phyloP scores from a whole-genome alignment of 1,140 invertebrate species.

The Adoxophyes honmai region DNA sequence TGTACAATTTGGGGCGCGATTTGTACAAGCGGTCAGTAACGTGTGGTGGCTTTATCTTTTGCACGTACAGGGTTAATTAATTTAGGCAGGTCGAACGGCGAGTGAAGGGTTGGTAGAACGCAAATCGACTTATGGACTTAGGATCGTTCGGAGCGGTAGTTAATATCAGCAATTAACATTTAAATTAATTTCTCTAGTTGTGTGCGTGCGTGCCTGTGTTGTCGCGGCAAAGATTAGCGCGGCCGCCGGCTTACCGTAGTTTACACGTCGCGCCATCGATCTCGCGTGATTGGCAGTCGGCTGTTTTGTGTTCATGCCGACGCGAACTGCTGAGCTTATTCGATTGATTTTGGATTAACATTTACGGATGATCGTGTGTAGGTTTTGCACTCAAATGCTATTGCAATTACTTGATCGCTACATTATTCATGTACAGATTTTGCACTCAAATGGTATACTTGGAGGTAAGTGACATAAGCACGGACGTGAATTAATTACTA shows the following conservation, averaged over 20 bases:
- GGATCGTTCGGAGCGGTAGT: background rate
- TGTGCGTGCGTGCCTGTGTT: conserved; percentile 40
- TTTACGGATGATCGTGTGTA: conserved; percentile 2
- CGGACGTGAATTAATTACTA: too few relatives aligned
- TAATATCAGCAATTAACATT: conserved; percentile 13
- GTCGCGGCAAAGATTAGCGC: conserved; percentile 46
- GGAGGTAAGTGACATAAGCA: too few relatives aligned
- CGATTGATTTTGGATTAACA: conserved; percentile 14
- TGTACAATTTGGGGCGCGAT: too few relatives aligned
- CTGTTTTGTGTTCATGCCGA: background rate
- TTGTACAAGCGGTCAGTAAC: too few relatives aligned
- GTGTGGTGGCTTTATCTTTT: too few relatives aligned
- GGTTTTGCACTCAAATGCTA: too few relatives aligned
- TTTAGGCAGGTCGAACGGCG: too few relatives aligned
- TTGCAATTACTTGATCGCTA: too few relatives aligned
- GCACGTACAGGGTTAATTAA: too few relatives aligned
- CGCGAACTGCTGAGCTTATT: background rate
- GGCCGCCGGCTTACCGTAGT: conserved; percentile 36
- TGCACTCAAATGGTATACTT: too few relatives aligned
- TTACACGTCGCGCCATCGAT: conserved; percentile 39
- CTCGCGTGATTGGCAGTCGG: conserved; percentile 31
- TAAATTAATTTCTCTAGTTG: conserved; percentile 14
- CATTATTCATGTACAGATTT: too few relatives aligned
- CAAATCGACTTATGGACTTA: conserved; percentile 1
- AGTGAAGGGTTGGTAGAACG: background rate